These are phyloP conservation scores for Drosophila neonasuta DNA, from an alignment of 2,888 invertebrate species.

Conservation along the genomic window DNA sequence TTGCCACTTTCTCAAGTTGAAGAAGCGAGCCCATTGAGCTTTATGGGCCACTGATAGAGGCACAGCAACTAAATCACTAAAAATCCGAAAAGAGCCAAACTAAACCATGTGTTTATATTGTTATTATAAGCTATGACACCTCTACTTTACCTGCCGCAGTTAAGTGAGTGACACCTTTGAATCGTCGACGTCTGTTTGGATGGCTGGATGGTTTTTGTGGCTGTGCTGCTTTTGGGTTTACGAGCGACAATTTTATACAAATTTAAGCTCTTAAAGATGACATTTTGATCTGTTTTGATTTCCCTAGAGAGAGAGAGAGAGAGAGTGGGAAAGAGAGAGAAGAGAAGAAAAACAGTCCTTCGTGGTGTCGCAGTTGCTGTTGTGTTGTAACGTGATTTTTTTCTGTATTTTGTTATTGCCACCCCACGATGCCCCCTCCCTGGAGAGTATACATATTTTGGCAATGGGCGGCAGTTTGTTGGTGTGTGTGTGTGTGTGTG, in stretches of 20 bases:
- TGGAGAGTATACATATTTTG: constrained; percentile 29
- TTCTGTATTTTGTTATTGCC: constrained; percentile 12
- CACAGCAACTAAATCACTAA: constrained; percentile 41
- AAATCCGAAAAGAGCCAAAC: constrained; percentile 23
- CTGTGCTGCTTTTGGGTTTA: constrained; percentile 63
- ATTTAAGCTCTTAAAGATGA: constrained; percentile 81
- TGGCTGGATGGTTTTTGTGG: neutral
- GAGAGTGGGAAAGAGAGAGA: neutral
- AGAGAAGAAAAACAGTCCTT: constrained; percentile 14
- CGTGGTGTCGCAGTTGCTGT: constrained; percentile 35
- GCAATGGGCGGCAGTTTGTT: constrained; percentile 23
- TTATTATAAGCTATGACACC: constrained; percentile 52
- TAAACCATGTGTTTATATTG: constrained; percentile 63
- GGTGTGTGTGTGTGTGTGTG: constrained; percentile 6
- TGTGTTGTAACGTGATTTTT: constrained; percentile 68
- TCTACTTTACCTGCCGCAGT: neutral
- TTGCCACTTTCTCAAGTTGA: constrained; percentile 43
- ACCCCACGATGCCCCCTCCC: constrained; percentile 1
- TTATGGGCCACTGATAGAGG: constrained; percentile 34
- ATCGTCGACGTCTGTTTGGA: constrained; percentile 31
- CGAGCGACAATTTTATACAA: constrained; percentile 79
- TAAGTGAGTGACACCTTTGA: constrained; percentile 50
- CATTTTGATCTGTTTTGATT: constrained; percentile 82
- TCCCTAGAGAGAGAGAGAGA: constrained; percentile 69
- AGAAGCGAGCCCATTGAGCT: constrained; percentile 39